A percentile compares a stretch with the other conserved stretches of the same genome.
These are phyloP conservation scores for Anser cygnoides DNA, from an alignment of 2,113 vertebrate genomes.

Conservation along the genomic window DNA sequence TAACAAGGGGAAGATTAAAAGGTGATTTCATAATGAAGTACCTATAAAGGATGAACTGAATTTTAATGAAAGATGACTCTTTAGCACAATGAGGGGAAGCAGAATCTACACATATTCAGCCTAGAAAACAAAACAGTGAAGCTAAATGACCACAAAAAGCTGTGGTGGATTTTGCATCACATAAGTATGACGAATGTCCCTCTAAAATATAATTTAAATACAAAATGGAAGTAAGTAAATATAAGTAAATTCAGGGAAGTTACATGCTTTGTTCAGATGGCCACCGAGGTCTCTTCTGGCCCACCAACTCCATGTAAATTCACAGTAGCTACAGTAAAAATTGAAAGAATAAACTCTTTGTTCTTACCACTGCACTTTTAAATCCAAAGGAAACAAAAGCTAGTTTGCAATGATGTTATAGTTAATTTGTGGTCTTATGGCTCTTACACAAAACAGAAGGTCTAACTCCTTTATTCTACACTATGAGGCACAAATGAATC, in stretches of 20 bases:
- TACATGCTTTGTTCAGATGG: background rate
- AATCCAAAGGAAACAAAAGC: background rate
- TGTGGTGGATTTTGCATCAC: background rate
- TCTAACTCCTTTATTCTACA: background rate
- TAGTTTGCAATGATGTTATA: background rate
- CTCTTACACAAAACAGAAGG: background rate
- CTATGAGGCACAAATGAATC: rapidly evolving
- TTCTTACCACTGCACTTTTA: background rate
- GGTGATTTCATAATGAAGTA: background rate
- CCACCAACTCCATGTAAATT: background rate
- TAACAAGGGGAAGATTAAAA: background rate
- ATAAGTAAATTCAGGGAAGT: background rate
- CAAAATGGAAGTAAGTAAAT: background rate
- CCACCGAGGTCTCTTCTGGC: background rate
- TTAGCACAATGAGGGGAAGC: background rate
- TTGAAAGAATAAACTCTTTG: background rate
- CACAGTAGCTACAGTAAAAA: background rate
- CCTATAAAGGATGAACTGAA: background rate
- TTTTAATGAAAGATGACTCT: background rate
- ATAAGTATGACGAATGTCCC: background rate
- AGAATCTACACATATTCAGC: background rate
- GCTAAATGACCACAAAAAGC: background rate
- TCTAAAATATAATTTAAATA: background rate
- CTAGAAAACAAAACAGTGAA: background rate
- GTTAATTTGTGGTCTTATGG: background rate